Evolutionary conservation across 92 coral and sea anemone genomes (phyloP), one percentile per base, ranked within the genome.

Genomic region (Hydrozoanthus gracilis): DNA sequence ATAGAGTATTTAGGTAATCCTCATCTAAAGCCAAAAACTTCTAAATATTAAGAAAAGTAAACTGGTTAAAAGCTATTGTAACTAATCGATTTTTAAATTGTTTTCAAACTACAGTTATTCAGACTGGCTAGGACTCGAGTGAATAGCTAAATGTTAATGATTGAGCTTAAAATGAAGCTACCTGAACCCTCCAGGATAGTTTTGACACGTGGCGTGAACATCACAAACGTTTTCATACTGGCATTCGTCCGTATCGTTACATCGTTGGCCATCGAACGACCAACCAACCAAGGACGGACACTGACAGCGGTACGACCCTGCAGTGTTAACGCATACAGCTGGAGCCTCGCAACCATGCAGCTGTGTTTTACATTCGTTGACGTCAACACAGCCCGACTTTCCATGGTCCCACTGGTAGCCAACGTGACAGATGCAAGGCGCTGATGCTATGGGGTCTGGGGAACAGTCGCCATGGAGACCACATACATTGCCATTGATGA

Each of bases 241-340:
- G 54, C 90, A 87, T 79, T 87, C 90, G 15, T 87, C 86, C 10
- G 75, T 87, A 35, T 87, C 90, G 27, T 50, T 82, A 73, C 94
- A 91, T 16, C 84, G 76, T 71, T 55, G 86, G 44, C 94, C 94
- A 79, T 91, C 90, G 50, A 90, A 87, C n/a, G 93, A 87, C 93
- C 93, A 90, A 2, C 93, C 93, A 16, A 87, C 76, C 35, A 90
- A 76, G 65, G 93, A 82, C 11, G 93, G 93, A 51, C 93, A 90
- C 62, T 87, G 71, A 47, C 93, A 90, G 16, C 88, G 79, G 64
- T 83, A 91, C 16, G 93, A 91, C 17, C 93, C 93, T 39, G 76
- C 74, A 17, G 93, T 83, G 66, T 91, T 91, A 61, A 88, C 61
- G 44, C 93, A 91, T 49, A 44, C 49, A 46, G 93, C 91, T 16